A percentile compares a stretch with the other conserved stretches of the same genome.
These are phyloP conservation scores for Xylocampa areola DNA, from an alignment of 2,888 invertebrate genomes.

Conservation along the genomic window DNA sequence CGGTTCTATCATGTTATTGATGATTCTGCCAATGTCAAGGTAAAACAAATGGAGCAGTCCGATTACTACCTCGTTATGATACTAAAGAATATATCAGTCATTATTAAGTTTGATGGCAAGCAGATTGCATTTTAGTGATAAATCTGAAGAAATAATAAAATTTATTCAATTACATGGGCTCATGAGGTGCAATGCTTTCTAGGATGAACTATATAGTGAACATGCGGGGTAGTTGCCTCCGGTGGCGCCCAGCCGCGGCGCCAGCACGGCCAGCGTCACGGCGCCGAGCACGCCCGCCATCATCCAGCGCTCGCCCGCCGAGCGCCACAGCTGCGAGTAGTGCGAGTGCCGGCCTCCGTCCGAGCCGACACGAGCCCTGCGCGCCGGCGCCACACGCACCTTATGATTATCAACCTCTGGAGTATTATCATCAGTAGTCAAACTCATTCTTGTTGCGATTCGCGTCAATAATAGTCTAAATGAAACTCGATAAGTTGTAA, in stretches of 20 bases:
- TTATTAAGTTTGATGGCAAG: not conserved
- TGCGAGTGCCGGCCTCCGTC: too few species aligned
- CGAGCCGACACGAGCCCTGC: too few species aligned
- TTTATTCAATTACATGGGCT: conserved; percentile 74
- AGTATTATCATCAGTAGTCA: not conserved
- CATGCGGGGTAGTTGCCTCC: conserved; percentile 85
- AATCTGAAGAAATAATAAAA: conserved; percentile 32
- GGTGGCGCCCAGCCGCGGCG: conserved; percentile 76
- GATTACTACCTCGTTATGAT: too few species aligned
- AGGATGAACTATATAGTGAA: conserved; percentile 75
- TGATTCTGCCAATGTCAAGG: too few species aligned
- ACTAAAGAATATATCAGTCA: not conserved
- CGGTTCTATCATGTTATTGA: too few species aligned
- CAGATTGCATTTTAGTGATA: conserved; percentile 18
- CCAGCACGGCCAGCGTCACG: conserved; percentile 74
- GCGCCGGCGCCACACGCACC: too few species aligned
- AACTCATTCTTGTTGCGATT: not conserved
- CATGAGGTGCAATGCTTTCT: conserved; percentile 83
- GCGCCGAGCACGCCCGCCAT: conserved; percentile 74
- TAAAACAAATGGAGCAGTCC: too few species aligned
- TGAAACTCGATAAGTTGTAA: too few species aligned
- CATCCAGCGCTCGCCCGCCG: conserved; percentile 75
- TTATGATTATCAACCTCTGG: not conserved
- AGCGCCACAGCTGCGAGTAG: conserved; percentile 70
- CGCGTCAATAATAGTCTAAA: too few species aligned